Evolutionary conservation across 2,797 vertebrate genomes (phyloP).

Genomic region (Alfaro cultratus): DNA sequence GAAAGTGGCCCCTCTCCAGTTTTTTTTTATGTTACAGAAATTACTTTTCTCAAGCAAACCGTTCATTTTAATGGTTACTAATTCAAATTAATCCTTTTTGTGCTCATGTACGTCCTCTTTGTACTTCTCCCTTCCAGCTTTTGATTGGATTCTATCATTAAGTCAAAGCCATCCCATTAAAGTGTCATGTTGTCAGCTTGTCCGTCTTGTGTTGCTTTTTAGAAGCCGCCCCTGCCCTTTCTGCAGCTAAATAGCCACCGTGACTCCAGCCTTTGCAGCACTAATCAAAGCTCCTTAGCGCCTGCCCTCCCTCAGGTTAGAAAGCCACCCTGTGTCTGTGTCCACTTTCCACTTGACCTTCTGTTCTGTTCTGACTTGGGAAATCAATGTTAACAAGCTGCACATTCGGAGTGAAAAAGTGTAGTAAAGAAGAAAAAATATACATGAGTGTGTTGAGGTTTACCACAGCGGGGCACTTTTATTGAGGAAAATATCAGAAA

Average conservation of each 20-base stretch:
- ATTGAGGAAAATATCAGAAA: neutral
- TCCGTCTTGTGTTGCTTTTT: conserved; percentile 81
- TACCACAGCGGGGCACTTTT: neutral
- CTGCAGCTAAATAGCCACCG: conserved; percentile 81
- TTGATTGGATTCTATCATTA: conserved; percentile 56
- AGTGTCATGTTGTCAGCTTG: conserved; percentile 60
- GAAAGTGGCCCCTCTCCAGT: conserved; percentile 37
- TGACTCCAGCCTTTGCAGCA: conserved; percentile 82
- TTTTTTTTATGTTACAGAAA: conserved; percentile 34
- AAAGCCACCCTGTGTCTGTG: conserved; percentile 49
- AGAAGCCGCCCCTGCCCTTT: conserved; percentile 87
- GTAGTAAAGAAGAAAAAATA: neutral
- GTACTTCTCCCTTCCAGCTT: conserved; percentile 27
- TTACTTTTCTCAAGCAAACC: conserved; percentile 49
- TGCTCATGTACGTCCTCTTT: conserved; percentile 14
- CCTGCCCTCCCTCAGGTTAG: conserved; percentile 88
- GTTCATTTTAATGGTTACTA: conserved; percentile 51
- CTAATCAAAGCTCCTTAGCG: conserved; percentile 87
- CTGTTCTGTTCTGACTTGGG: conserved; percentile 27
- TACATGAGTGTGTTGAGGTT: neutral
- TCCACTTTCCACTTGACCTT: conserved; percentile 33
- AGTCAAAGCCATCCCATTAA: conserved; percentile 37
- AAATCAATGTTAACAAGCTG: conserved; percentile 20
- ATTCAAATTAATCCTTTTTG: conserved; percentile 57
- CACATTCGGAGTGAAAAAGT: neutral